Evolutionary conservation across 2,797 vertebrate genomes (phyloP).

Genomic region (Rhyacichthys aspro): DNA sequence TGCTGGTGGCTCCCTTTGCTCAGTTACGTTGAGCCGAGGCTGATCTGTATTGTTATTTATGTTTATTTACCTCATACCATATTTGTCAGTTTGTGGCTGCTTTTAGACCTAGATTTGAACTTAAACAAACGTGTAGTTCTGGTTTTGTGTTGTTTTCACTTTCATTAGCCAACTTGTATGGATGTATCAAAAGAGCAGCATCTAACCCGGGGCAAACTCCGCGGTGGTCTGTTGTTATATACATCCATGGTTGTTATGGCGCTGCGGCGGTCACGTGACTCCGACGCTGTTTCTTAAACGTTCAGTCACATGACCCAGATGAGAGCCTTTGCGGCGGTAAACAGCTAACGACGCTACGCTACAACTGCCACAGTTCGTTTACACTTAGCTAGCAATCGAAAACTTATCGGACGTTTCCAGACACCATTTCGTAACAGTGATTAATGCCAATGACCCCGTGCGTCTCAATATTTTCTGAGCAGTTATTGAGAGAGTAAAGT

Average conservation of each 20-base stretch:
- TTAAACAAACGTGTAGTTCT: too few species aligned
- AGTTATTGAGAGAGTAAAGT: constrained; percentile 24
- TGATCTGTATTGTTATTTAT: too few species aligned
- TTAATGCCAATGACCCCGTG: background rate
- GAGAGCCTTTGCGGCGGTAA: constrained; percentile 23
- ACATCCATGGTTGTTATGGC: background rate
- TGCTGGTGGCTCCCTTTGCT: too few species aligned
- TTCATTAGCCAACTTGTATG: too few species aligned
- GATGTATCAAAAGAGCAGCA: too few species aligned
- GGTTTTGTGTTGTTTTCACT: too few species aligned
- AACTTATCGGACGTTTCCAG: background rate
- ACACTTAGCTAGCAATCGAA: too few species aligned
- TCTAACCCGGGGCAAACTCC: too few species aligned
- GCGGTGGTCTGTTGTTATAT: background rate
- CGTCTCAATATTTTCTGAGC: background rate
- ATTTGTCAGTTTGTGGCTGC: too few species aligned
- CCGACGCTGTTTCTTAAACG: constrained; percentile 53
- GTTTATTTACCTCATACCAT: too few species aligned
- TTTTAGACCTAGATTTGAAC: too few species aligned
- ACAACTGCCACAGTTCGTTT: background rate
- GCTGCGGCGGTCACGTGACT: constrained; percentile 57
- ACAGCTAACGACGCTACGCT: constrained; percentile 1
- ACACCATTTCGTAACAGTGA: background rate
- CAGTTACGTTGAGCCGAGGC: too few species aligned
- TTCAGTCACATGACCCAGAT: constrained; percentile 59